Conservation (phyloP, 92 coral and sea anemone species). For the Parazoanthus swiftii region DNA sequence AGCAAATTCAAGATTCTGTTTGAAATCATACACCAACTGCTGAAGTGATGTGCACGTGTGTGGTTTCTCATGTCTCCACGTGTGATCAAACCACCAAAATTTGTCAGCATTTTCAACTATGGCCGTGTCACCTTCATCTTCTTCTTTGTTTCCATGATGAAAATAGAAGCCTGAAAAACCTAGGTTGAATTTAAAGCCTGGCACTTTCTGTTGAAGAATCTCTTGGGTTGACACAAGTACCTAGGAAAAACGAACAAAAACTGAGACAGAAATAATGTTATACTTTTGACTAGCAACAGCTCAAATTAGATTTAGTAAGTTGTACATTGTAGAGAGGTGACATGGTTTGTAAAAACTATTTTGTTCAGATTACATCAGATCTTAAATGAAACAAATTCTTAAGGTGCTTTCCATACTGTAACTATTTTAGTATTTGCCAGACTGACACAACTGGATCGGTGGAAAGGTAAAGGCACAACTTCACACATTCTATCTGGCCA, state of each 20-base stretch:
- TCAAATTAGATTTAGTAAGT: no score
- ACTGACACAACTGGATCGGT: no score
- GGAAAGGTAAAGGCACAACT: no score
- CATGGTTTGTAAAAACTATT: no score
- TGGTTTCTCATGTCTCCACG: constrained; percentile 83
- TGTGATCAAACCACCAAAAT: constrained; percentile 98
- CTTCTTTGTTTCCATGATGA: constrained; percentile 68
- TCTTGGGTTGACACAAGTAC: constrained; percentile 82
- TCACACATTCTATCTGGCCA: no score
- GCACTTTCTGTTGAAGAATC: constrained; percentile 64
- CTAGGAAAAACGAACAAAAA: constrained; percentile 45
- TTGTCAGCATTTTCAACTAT: constrained; percentile 74
- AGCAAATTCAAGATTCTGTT: constrained; percentile 85
- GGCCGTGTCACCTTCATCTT: constrained; percentile 85
- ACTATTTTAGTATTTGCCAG: no score
- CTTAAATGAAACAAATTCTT: no score
- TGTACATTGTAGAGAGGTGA: no score
- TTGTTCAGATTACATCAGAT: no score
- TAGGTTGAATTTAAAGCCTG: constrained; percentile 88
- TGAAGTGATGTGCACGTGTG: constrained; percentile 59
- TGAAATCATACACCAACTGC: constrained; percentile 61
- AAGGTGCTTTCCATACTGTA: no score
- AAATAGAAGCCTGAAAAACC: constrained; percentile 85
- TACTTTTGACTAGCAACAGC: background rate
- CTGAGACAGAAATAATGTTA: background rate